Evolutionary conservation across 2,888 invertebrate species (phyloP), one percentile per base, ranked within the genome.

Genomic region (Lasioglossum lativentre): DNA sequence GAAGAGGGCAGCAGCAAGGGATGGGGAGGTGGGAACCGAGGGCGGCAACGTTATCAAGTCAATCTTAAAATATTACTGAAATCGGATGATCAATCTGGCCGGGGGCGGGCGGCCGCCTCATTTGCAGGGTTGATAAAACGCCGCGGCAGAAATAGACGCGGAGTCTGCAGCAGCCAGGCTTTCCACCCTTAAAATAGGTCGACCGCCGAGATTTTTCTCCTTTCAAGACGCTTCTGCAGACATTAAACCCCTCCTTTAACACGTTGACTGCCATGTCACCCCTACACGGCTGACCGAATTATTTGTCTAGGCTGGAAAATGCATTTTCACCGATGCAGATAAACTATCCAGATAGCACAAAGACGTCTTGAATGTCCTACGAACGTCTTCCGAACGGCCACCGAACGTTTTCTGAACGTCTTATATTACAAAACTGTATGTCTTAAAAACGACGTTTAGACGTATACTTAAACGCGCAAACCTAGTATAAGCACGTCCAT

Each of bases 111-210:
- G 66, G 86, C 56, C 85, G 74, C 75, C 82, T 88, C 86, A 89
- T 85, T 90, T 88, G 86, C 85, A 59, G 74, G 70, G 84, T 83
- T 83, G 86, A 90, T 86, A 86, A 86, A 91, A 83, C 84, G 63
- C 70, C 73, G 52, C 79, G 56, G 76, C 75, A 75, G 45, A 89
- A 90, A 89, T 89, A 90, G 88, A 85, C n/a, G 70, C 63, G 40
- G 38, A 72, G 79, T 47, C 80, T 73, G 82, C 66, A 14, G 63
- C 71, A 59, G 40, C 45, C 45, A n/a, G 68, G 79, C 76, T 59
- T 80, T n/a, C 23, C 72, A 74, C n/a, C 71, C 77, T 83, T 86
- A 85, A 88, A 90, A 88, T 89, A 90, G 82, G 83, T 90, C 79
- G 84, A 34, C 45, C 78, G 47, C 34, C 10, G 38, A 73, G 59